Base-by-base conservation (phyloP, 1,140 invertebrate species). In the Idris sp. region DNA sequence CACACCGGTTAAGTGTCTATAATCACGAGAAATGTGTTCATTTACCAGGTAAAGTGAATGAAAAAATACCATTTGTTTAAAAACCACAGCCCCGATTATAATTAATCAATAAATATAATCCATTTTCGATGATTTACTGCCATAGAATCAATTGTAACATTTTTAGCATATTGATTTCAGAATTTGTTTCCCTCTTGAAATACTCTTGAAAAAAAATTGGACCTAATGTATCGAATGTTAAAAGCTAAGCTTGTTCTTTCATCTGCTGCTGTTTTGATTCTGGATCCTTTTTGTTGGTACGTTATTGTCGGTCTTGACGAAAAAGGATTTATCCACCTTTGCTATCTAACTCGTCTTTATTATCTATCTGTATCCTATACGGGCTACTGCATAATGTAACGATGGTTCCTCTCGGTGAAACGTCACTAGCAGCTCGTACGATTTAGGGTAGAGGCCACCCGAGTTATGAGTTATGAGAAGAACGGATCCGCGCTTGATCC, bases 1-100 rank as follows among this genome's bases (percentile, higher is more conserved):
- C 65, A 77, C 58, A 61, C 22, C 67, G 30, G 33, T 73, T 74
- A 80, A 80, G 62, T 77, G 53, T 61, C 43, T 76, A 65, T 79
- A 80, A 81, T 78, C 67, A 49, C 68, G 18, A 61, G 68, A 40
- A 77, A 81, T 78, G 75, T 76, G 77, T 77, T 77, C 77, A 78
- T 79, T 71, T 74, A 43, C 49, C 18, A 11, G 38, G 5, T 16
- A 6, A 36, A 54, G 41, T 18, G 16, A 48, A 13, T 8, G 48
- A 56, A 30, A 33, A 58, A 28, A 43, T 53, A 74, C 59, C 58
- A 65, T 69, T 69, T 69, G n/a, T n/a, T n/a, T n/a, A n/a, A n/a
- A n/a, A n/a, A n/a, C n/a, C n/a, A n/a, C n/a, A n/a, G n/a, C n/a
- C n/a, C n/a, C n/a, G 51, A 64, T 58, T 72, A 64, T 14, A 41